Evolutionary conservation across 2,888 invertebrate genomes (phyloP).

Genomic region (Leuctra nigra): DNA sequence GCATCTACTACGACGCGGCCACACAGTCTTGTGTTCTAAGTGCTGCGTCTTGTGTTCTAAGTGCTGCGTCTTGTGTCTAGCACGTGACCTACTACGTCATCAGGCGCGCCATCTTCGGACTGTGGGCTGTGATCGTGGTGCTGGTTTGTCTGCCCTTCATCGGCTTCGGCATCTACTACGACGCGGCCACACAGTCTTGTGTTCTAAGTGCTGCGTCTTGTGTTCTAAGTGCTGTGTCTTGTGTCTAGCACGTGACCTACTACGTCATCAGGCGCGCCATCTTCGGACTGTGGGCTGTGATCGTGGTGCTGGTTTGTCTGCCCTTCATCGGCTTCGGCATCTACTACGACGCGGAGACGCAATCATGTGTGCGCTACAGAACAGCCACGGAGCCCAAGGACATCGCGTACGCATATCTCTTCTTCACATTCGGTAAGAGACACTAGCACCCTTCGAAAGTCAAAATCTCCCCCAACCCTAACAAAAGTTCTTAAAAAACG

Average conservation of each 20-base stretch:
- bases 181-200: conserved; percentile 48
- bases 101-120: conserved; percentile 58
- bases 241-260: conserved; percentile 71
- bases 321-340: conserved; percentile 69
- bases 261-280: conserved; percentile 65
- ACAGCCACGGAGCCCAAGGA: conserved; percentile 57
- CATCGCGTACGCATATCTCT: conserved; percentile 67
- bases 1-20: conserved; percentile 57
- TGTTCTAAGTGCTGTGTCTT: no score
- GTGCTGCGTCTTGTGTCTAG: conserved; percentile 47
- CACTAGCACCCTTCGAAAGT: no score
- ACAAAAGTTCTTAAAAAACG: no score
- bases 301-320: conserved; percentile 62
- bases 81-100: conserved; percentile 74
- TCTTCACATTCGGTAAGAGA: conserved; percentile 71
- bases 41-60: no score
- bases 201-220: no score
- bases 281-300: conserved; percentile 60
- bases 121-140: conserved; percentile 62
- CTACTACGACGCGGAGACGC: conserved; percentile 52
- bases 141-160: conserved; percentile 69
- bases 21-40: conserved; percentile 54
- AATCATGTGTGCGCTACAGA: conserved; percentile 62
- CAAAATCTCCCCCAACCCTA: no score
- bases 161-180: conserved; percentile 68